Evolutionary conservation across 2,113 vertebrate species (phyloP), one percentile per base, ranked within the genome.

Genomic region (Cygnus atratus): DNA sequence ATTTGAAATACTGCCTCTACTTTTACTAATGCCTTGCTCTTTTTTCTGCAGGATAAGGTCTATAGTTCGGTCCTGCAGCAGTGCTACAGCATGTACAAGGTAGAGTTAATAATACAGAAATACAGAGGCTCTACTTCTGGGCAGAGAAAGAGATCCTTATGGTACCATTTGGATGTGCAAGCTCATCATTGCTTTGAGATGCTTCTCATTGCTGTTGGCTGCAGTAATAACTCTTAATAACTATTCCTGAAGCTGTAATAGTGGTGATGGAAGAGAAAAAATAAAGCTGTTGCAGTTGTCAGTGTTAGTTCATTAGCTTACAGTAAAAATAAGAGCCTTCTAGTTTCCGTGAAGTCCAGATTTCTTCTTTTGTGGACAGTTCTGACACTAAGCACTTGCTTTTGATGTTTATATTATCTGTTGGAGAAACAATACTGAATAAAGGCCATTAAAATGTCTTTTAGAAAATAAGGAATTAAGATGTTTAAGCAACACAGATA

Each of bases 21-120:
- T 50, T 21, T 10, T 70, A 13, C 28, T 96, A 57, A 91, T 25
- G 33, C 26, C 59, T 6, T 87, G 88, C 43, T 92, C 48, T 86
- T 11, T 85, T n/a, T 96, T 81, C 84, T 90, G 48, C 71, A 99
- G 99, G 99, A 99, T 97, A 99, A 99, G n/a, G 99, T 99, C 18
- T 99, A 99, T 52, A 99, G 99, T 25, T 99, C 99, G 3, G 99
- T 99, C 37, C 97, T 99, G 22, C 98, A 98, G 84, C 98, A 99
- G 90, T 99, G 99, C 98, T 99, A 99, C 97, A 99, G 98, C 95
- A 99, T 99, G 99, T 99, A 99, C 97, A 99, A 99, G 99, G 99
- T 99, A 96, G 97, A 97, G 37, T 28, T 44, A 10, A 48, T 12
- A 9, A 41, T 41, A 55, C 39, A 55, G 26, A 54, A 9, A 41